phyloP scores from a whole-genome alignment of 2,113 vertebrate species.

The Microtus richardsoni region DNA sequence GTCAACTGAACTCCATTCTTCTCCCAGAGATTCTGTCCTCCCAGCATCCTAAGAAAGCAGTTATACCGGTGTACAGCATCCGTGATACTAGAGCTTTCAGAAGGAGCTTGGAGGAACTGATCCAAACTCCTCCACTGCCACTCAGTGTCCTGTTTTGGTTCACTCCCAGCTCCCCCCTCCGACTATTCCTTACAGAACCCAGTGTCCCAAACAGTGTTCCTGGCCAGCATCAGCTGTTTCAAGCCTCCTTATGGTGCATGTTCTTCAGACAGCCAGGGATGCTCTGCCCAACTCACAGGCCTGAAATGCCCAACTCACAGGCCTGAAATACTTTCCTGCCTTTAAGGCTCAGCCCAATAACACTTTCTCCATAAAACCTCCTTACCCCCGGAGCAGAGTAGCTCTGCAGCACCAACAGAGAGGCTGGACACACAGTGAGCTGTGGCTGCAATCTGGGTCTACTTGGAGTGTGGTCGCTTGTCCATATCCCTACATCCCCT shows the following conservation, averaged over 20 bases:
- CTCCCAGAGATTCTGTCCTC: not conserved
- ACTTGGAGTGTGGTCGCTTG: not conserved
- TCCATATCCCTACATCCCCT: not conserved
- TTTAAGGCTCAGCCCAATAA: not conserved
- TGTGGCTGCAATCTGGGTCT: not conserved
- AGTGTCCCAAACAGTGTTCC: not conserved
- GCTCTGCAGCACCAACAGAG: accelerated
- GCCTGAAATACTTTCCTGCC: not conserved
- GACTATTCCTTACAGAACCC: not conserved
- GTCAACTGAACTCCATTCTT: not conserved
- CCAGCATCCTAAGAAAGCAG: not conserved
- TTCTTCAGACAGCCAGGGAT: not conserved
- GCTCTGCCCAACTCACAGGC: not conserved
- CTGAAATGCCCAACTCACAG: not conserved
- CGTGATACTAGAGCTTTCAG: not conserved
- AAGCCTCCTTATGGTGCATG: not conserved
- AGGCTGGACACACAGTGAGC: not conserved
- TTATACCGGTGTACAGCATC: not conserved
- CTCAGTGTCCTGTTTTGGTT: not conserved
- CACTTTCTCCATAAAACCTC: not conserved
- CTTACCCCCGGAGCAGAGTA: not conserved
- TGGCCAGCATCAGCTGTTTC: not conserved
- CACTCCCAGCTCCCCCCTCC: not conserved
- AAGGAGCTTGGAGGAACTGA: not conserved
- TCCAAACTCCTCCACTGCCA: not conserved